These are phyloP conservation scores for Furnarius figulus DNA, from an alignment of 2,113 vertebrate genomes.

Conservation along the genomic window DNA sequence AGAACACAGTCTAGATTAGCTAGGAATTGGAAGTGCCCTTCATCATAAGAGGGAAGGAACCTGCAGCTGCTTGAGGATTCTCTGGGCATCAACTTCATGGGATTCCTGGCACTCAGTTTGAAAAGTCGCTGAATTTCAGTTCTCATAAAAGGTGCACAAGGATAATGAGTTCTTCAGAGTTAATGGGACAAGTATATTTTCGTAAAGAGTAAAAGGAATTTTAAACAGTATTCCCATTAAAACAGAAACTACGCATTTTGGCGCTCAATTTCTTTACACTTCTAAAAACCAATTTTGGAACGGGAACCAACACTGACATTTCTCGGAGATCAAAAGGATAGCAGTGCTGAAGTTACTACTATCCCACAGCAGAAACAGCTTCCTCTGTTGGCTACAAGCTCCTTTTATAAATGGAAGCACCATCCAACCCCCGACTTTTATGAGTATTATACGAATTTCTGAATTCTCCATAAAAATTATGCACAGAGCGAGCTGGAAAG, in stretches of 20 bases:
- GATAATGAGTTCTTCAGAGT: neutral
- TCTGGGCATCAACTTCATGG: neutral
- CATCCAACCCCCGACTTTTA: neutral
- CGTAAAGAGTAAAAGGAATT: fast-evolving
- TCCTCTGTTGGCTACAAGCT: neutral
- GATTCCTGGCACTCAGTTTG: neutral
- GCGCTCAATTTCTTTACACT: neutral
- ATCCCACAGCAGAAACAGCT: neutral
- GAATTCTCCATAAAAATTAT: neutral
- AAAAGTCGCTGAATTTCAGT: neutral
- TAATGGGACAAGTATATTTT: fast-evolving
- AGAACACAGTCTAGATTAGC: fast-evolving
- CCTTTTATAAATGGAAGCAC: neutral
- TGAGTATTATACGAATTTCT: neutral
- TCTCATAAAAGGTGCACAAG: neutral
- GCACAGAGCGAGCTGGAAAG: neutral
- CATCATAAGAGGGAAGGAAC: neutral
- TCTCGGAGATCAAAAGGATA: neutral
- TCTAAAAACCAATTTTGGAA: neutral
- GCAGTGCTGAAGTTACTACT: neutral
- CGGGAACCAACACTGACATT: neutral
- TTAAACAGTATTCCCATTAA: neutral
- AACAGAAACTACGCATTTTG: fast-evolving
- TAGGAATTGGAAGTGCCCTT: neutral
- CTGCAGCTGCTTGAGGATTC: neutral